Conservation (phyloP, 1,140 invertebrate genomes). For the Druon quercuslanigerum region DNA sequence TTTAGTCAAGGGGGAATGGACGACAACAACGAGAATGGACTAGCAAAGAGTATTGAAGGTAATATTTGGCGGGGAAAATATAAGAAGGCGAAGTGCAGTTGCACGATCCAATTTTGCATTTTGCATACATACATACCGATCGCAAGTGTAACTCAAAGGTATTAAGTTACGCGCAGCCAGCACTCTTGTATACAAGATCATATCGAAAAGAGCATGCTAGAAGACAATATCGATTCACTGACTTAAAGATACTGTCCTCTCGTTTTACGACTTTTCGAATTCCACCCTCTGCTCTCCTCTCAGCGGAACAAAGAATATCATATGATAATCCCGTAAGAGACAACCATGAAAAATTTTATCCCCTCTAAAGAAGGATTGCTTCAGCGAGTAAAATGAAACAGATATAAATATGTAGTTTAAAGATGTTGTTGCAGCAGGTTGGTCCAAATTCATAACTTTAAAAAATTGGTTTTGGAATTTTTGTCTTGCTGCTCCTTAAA, state of each 20-base stretch:
- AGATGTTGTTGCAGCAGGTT: no score
- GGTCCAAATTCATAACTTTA: no score
- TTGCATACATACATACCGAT: conserved; percentile 20
- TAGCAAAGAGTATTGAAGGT: neutral
- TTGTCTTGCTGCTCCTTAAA: no score
- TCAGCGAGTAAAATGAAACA: neutral
- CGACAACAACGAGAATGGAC: neutral
- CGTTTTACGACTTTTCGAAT: neutral
- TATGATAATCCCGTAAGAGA: neutral
- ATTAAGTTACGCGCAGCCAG: conserved; percentile 20
- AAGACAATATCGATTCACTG: conserved; percentile 14
- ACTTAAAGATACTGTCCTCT: conserved; percentile 2
- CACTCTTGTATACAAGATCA: conserved; percentile 26
- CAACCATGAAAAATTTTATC: neutral
- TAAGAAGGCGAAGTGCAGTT: neutral
- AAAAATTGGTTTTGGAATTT: no score
- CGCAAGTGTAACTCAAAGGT: conserved; percentile 17
- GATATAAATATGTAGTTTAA: neutral
- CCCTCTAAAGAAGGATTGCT: neutral
- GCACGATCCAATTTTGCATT: conserved; percentile 24
- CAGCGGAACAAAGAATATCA: conserved; percentile 14
- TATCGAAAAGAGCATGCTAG: conserved; percentile 19
- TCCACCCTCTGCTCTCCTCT: conserved; percentile 5
- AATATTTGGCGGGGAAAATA: conserved; percentile 2
- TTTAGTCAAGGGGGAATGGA: conserved; percentile 1